These are phyloP conservation scores for Drosophila koepferae DNA, from an alignment of 2,888 invertebrate genomes.

Conservation along the genomic window DNA sequence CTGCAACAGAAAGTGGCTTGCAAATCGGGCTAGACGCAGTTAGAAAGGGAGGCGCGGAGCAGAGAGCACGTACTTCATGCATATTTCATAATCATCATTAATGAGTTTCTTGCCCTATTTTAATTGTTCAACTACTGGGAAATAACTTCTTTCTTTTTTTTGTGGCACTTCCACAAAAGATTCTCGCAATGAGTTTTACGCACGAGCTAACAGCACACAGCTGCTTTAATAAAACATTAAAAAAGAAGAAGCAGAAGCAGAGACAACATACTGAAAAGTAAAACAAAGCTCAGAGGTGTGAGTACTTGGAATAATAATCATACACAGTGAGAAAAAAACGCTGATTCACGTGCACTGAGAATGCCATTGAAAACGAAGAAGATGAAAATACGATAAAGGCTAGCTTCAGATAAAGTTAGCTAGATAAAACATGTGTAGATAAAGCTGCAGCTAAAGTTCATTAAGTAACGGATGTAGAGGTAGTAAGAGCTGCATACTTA, in stretches of 20 bases:
- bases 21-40: slow-evolving; percentile 48
- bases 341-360: background rate
- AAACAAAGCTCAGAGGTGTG: slow-evolving; percentile 5
- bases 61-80: slow-evolving; percentile 39
- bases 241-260: background rate
- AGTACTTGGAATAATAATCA: background rate
- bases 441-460: background rate
- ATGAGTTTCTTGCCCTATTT: slow-evolving; percentile 78
- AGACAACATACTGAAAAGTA: background rate
- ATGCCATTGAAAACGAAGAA: background rate
- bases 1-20: slow-evolving; percentile 23
- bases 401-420: background rate
- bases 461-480: background rate
- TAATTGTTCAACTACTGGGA: slow-evolving; percentile 55
- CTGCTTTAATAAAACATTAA: background rate
- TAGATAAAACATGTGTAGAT: background rate
- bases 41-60: background rate
- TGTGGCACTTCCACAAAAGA: slow-evolving; percentile 31
- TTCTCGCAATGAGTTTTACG: slow-evolving; percentile 49
- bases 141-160: slow-evolving; percentile 11
- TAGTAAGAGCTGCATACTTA: background rate
- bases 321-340: slow-evolving; percentile 8
- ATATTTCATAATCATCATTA: slow-evolving; percentile 69
- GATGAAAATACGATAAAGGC: background rate
- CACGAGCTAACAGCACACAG: slow-evolving; percentile 45